Evolutionary conservation across 2,888 invertebrate genomes (phyloP).

Genomic region (Choristoneura rosaceana): DNA sequence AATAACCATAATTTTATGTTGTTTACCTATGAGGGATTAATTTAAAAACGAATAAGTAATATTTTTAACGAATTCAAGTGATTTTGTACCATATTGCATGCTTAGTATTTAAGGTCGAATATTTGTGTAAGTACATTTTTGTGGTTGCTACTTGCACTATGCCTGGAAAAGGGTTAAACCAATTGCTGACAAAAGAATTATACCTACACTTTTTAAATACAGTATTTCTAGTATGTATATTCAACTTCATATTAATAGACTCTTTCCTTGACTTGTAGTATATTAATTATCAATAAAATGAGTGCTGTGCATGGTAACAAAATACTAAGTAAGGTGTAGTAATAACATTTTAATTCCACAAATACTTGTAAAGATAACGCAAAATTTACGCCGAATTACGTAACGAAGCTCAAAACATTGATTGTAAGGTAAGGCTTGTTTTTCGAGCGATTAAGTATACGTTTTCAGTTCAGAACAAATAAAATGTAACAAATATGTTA

Average conservation of each 20-base stretch:
- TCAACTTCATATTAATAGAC: background rate
- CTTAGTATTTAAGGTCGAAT: no score
- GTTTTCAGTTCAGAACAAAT: conserved; percentile 8
- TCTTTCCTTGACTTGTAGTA: background rate
- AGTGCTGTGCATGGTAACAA: background rate
- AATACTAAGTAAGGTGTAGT: background rate
- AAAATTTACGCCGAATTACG: background rate
- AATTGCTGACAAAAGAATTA: background rate
- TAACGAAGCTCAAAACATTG: background rate
- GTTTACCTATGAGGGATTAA: no score
- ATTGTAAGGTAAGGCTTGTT: background rate
- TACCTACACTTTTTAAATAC: background rate
- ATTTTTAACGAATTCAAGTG: no score
- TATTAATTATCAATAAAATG: background rate
- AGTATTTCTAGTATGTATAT: background rate
- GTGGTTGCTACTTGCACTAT: no score
- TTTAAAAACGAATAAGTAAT: no score
- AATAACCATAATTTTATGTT: no score
- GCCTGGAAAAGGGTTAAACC: no score
- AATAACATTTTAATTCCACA: background rate
- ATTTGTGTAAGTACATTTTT: no score
- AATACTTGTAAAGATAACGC: background rate
- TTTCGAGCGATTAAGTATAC: conserved; percentile 5
- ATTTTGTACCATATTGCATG: no score
- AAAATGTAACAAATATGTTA: conserved; percentile 24